Conservation (phyloP, 2,797 vertebrate species). For the Mico argentatus region DNA sequence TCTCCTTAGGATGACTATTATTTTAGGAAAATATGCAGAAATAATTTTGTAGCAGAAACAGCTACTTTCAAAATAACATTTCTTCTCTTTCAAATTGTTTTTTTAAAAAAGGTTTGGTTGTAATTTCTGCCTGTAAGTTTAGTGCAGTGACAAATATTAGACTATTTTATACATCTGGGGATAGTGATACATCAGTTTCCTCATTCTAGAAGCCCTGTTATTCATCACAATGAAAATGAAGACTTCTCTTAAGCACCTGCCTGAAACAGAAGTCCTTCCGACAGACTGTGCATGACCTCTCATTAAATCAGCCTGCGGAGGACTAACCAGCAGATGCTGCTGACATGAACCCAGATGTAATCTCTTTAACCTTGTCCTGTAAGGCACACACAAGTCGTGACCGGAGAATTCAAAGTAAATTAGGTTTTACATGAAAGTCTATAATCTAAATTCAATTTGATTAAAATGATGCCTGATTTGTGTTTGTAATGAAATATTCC, state of each 20-base stretch:
- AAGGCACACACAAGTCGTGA: conserved; percentile 90
- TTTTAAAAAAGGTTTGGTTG: neutral
- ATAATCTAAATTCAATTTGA: conserved; percentile 85
- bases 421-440: conserved; percentile 88
- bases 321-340: conserved; percentile 89
- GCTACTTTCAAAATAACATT: conserved; percentile 35
- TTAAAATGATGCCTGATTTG: conserved; percentile 83
- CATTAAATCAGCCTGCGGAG: conserved; percentile 91
- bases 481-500: conserved; percentile 80
- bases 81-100: conserved; percentile 34
- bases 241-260: conserved; percentile 83
- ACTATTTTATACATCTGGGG: conserved; percentile 43
- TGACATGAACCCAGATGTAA: conserved; percentile 92
- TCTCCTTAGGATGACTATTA: conserved; percentile 5
- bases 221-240: conserved; percentile 79
- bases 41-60: conserved; percentile 14
- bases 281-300: conserved; percentile 90
- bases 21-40: conserved; percentile 51
- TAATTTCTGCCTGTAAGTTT: conserved; percentile 51
- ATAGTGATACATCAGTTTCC: conserved; percentile 54
- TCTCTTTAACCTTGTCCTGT: conserved; percentile 95
- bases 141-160: conserved; percentile 48
- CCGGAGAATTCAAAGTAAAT: conserved; percentile 88
- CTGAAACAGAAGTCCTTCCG: conserved; percentile 87
- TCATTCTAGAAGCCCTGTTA: conserved; percentile 56